Conservation (phyloP, 2,113 vertebrate species). For the Neolamprologus ventralis region DNA sequence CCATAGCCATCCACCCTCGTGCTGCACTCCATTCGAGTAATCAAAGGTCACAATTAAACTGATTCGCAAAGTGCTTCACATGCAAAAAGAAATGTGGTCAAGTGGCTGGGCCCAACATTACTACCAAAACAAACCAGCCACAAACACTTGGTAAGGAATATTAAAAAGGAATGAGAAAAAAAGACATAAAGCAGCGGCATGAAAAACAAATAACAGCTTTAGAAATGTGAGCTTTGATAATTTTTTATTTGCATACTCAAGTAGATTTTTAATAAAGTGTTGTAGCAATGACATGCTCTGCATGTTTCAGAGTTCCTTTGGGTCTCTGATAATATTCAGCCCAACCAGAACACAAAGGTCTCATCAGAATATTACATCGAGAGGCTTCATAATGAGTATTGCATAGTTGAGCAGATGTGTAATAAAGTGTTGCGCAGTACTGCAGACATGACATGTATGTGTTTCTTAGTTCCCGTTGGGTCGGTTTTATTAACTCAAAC, state of each 20-base stretch:
- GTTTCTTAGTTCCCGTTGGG: not conserved
- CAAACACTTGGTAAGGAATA: not conserved
- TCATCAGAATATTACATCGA: conserved; percentile 1
- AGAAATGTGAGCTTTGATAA: not conserved
- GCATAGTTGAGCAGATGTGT: conserved; percentile 14
- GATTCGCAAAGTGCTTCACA: conserved; percentile 4
- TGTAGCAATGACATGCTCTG: not conserved
- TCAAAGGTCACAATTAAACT: conserved; percentile 19
- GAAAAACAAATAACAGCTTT: not conserved
- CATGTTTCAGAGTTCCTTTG: not conserved
- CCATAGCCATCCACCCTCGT: not conserved
- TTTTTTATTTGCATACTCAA: conserved; percentile 12
- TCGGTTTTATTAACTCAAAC: not conserved
- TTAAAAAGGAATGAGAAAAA: not conserved
- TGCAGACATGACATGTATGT: not conserved
- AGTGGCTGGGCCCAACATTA: not conserved
- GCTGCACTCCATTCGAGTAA: conserved; percentile 12
- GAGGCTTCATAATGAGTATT: conserved; percentile 1
- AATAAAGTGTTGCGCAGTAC: not conserved
- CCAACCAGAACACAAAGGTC: conserved; percentile 8
- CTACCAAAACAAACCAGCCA: not conserved
- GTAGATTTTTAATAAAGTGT: conserved; percentile 27
- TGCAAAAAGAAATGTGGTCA: not conserved
- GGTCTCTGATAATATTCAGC: not conserved
- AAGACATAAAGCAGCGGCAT: not conserved